A percentile compares a stretch with the other conserved stretches of the same genome.
phyloP scores from a whole-genome alignment of 1,140 invertebrate genomes.

The Drosophila nasuta region DNA sequence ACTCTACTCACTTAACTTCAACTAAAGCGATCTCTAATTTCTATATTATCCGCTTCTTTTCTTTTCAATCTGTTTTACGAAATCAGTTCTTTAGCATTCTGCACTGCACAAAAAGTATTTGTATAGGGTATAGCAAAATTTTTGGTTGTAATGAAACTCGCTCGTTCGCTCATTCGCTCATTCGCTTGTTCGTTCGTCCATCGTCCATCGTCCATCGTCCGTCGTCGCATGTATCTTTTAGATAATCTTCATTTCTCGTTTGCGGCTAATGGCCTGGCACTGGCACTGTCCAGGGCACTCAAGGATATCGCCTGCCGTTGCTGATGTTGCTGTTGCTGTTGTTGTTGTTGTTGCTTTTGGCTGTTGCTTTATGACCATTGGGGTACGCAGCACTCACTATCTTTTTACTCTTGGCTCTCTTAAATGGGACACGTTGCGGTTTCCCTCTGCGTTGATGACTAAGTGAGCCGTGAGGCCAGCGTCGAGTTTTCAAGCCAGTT shows the following conservation, averaged over 20 bases:
- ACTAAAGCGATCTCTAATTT: no score
- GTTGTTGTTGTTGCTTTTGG: slow-evolving; percentile 21
- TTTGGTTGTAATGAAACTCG: slow-evolving; percentile 74
- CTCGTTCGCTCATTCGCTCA: slow-evolving; percentile 51
- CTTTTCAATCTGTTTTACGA: background rate
- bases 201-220: slow-evolving; percentile 32
- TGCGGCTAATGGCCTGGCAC: slow-evolving; percentile 82
- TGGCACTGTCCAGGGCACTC: slow-evolving; percentile 66
- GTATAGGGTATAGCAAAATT: slow-evolving; percentile 39
- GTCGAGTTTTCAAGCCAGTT: slow-evolving; percentile 46
- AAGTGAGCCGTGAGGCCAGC: slow-evolving; percentile 68
- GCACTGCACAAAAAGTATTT: background rate
- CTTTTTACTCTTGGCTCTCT: slow-evolving; percentile 61
- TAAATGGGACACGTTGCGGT: slow-evolving; percentile 82
- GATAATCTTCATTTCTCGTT: slow-evolving; percentile 84
- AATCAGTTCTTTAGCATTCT: background rate
- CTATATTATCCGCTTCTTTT: no score
- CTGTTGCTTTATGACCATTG: slow-evolving; percentile 52
- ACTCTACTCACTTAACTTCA: no score
- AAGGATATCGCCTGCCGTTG: slow-evolving; percentile 75
- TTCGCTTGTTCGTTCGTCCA: slow-evolving; percentile 30
- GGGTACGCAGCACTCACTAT: slow-evolving; percentile 52
- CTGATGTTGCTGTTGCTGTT: slow-evolving; percentile 32
- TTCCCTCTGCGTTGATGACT: slow-evolving; percentile 75
- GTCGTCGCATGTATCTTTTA: slow-evolving; percentile 78